phyloP scores from a whole-genome alignment of 2,113 vertebrate genomes.

The Stomatorhinus ivindoensis region DNA sequence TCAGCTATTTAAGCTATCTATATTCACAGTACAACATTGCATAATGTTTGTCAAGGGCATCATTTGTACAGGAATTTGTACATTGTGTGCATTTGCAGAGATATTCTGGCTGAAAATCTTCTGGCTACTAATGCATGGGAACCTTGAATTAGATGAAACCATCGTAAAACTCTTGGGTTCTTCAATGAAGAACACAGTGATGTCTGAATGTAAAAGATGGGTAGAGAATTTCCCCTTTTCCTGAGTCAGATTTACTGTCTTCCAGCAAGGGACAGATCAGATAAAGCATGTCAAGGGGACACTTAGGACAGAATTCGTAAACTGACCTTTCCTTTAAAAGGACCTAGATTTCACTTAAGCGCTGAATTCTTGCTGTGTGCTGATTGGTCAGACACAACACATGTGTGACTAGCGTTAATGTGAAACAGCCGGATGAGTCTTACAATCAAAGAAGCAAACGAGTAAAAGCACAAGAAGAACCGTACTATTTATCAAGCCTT shows the following conservation, averaged over 20 bases:
- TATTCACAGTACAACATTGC: neutral
- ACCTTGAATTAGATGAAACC: neutral
- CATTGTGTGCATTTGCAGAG: neutral
- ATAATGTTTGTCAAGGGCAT: neutral
- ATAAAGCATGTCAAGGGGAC: neutral
- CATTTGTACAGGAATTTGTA: neutral
- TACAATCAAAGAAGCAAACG: no score
- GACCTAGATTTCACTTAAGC: no score
- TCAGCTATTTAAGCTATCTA: neutral
- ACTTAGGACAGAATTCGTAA: neutral
- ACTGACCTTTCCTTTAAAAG: neutral
- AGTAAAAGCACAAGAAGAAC: no score
- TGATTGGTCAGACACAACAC: no score
- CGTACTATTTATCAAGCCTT: no score
- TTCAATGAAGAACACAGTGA: neutral
- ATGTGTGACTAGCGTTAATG: no score
- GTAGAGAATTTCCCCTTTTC: neutral
- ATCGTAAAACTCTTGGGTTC: neutral
- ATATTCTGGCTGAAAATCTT: neutral
- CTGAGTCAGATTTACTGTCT: neutral
- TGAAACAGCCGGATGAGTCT: no score
- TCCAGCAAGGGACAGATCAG: neutral
- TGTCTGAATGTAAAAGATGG: neutral
- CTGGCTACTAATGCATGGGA: neutral
- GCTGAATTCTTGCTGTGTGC: no score